Base-by-base conservation (phyloP, 1,140 invertebrate genomes). In the Diabrotica virgifera region DNA sequence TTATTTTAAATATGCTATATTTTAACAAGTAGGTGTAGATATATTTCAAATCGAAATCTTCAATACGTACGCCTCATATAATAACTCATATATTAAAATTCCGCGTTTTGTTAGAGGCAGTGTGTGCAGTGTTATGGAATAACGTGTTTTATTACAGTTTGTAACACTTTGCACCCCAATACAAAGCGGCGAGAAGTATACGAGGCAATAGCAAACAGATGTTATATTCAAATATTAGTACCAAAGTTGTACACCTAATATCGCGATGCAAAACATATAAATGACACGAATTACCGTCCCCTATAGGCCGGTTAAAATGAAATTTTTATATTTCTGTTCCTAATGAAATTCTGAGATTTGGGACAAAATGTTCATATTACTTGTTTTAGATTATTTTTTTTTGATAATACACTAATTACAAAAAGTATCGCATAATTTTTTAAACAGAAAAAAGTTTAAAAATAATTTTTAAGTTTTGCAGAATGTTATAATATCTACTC, bases 201-300 rank as follows among this genome's bases (percentile, higher is more conserved):
- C 40, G n/a, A 57, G 36, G 58, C 58, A 59, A 59, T 59, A 59
- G 40, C 58, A 51, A 59, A 51, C 58, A 59, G 58, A 59, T 59
- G 58, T 51, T 59, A 59, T 59, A 59, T 59, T 59, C 38, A 37
- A 59, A 59, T 59, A 59, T 59, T 59, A 46, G 58, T 59, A 59
- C 11, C 56, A 58, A 37, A 38, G 13, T 37, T 59, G 37, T 12
- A 50, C 46, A 59, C 58, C 58, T 59, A 59, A 59, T 59, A 59
- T 50, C 12, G 58, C 38, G 36, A 59, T 59, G 58, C 58, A 46
- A 24, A 59, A 59, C 58, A 59, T 59, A 50, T 38, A 59, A 59
- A 59, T 37, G 58, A 59, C 58, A 14, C 11, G 24, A 59, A 58
- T 59, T 51, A 59, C 14, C 40, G 37, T 51, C 40, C 58, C 58